Evolutionary conservation across 2,888 invertebrate species (phyloP).

Genomic region (Thecophora atra): DNA sequence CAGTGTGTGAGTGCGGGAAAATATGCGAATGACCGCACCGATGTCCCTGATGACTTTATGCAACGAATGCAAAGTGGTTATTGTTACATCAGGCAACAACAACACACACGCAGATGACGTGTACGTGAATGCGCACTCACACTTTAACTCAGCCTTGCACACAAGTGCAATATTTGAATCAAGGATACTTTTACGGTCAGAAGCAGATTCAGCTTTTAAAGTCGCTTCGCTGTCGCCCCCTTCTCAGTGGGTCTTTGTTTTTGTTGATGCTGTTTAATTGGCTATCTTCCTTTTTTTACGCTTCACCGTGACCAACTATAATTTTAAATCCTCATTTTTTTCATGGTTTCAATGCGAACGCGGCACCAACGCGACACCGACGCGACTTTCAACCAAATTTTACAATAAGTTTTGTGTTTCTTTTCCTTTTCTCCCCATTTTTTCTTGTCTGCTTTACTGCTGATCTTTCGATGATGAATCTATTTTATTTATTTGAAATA

Average conservation of each 20-base stretch:
- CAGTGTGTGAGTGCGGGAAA: not conserved
- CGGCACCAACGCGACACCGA: too few relatives aligned
- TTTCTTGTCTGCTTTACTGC: not conserved
- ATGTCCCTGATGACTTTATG: conserved; percentile 6
- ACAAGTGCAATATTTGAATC: not conserved
- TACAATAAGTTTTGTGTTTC: not conserved
- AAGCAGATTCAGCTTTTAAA: not conserved
- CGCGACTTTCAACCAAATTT: not conserved
- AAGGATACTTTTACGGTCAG: not conserved
- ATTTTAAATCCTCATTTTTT: conserved; percentile 12
- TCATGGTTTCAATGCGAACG: too few relatives aligned
- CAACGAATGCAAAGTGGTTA: not conserved
- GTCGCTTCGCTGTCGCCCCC: not conserved
- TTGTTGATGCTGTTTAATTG: not conserved
- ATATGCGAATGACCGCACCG: not conserved
- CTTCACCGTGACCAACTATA: not conserved
- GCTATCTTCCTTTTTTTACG: not conserved
- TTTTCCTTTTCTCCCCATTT: too few relatives aligned
- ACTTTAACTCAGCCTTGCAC: not conserved
- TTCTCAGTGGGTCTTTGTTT: not conserved
- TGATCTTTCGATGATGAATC: too few relatives aligned
- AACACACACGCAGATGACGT: not conserved
- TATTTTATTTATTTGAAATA: too few relatives aligned
- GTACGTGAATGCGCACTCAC: not conserved
- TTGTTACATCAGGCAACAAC: not conserved